These are phyloP conservation scores for Drosophila subquinaria DNA, from an alignment of 2,888 invertebrate genomes.

Conservation along the genomic window DNA sequence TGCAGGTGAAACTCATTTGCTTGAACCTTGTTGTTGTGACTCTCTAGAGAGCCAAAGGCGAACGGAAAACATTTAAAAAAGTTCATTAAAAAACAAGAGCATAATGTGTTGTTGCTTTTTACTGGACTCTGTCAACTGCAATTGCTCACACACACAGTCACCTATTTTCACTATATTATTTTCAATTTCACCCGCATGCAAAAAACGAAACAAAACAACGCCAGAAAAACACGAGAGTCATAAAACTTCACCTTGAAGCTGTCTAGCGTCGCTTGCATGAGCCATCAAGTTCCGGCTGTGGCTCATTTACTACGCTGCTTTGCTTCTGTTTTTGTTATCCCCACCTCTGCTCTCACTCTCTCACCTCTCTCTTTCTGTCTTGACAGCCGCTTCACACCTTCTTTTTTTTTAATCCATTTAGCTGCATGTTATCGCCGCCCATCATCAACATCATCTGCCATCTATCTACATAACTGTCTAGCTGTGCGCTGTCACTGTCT, in stretches of 20 bases:
- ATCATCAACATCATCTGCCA: slow-evolving; percentile 46
- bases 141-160: slow-evolving; percentile 27
- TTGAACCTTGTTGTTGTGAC: slow-evolving; percentile 7
- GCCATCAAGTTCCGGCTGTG: slow-evolving; percentile 71
- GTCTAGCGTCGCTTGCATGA: slow-evolving; percentile 28
- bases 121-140: slow-evolving; percentile 31
- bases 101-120: slow-evolving; percentile 45
- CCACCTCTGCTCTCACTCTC: slow-evolving; percentile 16
- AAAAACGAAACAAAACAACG: slow-evolving; percentile 33
- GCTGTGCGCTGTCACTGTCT: slow-evolving; percentile 36
- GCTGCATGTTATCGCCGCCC: slow-evolving; percentile 73
- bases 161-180: slow-evolving; percentile 32
- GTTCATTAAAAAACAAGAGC: slow-evolving; percentile 47
- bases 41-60: slow-evolving; percentile 7
- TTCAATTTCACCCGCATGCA: slow-evolving; percentile 73
- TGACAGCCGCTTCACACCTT: slow-evolving; percentile 50
- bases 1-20: slow-evolving; percentile 44
- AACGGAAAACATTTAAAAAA: slow-evolving; percentile 33
- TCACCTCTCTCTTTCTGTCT: slow-evolving; percentile 11
- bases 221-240: slow-evolving; percentile 38
- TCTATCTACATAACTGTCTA: slow-evolving; percentile 50
- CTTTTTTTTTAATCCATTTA: slow-evolving; percentile 69
- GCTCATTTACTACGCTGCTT: slow-evolving; percentile 58
- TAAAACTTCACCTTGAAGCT: slow-evolving; percentile 75
- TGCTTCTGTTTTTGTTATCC: slow-evolving; percentile 48